phyloP scores from a whole-genome alignment of 1,140 invertebrate species.

The Proctacanthus coquilletti region DNA sequence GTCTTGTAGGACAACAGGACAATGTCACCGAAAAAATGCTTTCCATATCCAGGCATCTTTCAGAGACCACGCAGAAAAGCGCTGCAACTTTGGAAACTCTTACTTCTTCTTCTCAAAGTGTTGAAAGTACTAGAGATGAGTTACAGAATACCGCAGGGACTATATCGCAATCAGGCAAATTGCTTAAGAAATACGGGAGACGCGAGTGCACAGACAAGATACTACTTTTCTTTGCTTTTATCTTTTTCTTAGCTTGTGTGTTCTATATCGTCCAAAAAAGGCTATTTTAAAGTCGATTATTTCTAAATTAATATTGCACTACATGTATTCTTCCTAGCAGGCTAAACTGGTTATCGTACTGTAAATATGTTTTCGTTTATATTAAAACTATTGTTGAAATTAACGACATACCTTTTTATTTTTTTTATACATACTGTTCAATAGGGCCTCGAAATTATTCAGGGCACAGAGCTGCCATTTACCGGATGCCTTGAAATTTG shows the following conservation, averaged over 20 bases:
- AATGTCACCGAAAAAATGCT: conserved; percentile 70
- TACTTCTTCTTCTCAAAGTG: conserved; percentile 46
- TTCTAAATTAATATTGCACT: no score
- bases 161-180: conserved; percentile 74
- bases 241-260: conserved; percentile 83
- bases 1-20: conserved; percentile 25
- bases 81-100: conserved; percentile 70
- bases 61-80: conserved; percentile 73
- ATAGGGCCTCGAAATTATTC: no score
- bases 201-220: conserved; percentile 91
- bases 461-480: no score
- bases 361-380: no score
- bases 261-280: conserved; percentile 84
- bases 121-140: conserved; percentile 64
- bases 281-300: no score
- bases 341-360: no score
- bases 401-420: no score
- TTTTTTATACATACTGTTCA: no score
- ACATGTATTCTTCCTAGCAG: no score
- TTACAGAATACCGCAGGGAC: conserved; percentile 69
- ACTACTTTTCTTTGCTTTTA: conserved; percentile 74
- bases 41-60: conserved; percentile 66
- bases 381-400: no score
- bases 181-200: conserved; percentile 85
- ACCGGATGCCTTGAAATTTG: no score